Conservation (phyloP, 1,140 invertebrate genomes). For the Penaeus indicus region DNA sequence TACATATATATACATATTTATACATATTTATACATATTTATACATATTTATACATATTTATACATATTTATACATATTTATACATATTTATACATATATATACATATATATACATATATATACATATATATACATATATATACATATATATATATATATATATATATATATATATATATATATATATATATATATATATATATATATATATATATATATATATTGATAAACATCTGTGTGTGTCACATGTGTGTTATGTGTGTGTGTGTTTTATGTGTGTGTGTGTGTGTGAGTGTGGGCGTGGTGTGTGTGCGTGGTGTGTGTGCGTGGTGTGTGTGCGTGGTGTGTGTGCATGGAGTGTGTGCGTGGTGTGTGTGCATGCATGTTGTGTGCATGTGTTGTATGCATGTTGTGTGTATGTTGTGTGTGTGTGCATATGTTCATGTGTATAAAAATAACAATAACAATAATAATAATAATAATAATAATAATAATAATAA, state of each 20-base stretch:
- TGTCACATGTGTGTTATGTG: neutral
- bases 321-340: too few relatives aligned
- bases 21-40: conserved; percentile 15
- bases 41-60: neutral
- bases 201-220: conserved; percentile 20
- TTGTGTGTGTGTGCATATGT: too few relatives aligned
- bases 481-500: too few relatives aligned
- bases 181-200: conserved; percentile 20
- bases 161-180: conserved; percentile 20
- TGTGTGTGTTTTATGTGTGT: neutral
- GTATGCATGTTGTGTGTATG: too few relatives aligned
- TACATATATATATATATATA: neutral
- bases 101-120: too few relatives aligned
- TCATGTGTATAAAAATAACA: too few relatives aligned
- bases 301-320: too few relatives aligned
- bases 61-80: neutral
- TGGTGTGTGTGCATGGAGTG: too few relatives aligned
- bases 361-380: too few relatives aligned
- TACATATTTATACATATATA: conserved; percentile 1
- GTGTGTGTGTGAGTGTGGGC: neutral
- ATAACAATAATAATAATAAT: too few relatives aligned
- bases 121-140: too few relatives aligned
- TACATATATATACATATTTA: neutral
- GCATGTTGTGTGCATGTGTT: too few relatives aligned
- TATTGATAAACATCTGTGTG: neutral